Evolutionary conservation across 1,140 invertebrate genomes (phyloP), one percentile per base, ranked within the genome.

Genomic region (Cotesia vestalis): DNA sequence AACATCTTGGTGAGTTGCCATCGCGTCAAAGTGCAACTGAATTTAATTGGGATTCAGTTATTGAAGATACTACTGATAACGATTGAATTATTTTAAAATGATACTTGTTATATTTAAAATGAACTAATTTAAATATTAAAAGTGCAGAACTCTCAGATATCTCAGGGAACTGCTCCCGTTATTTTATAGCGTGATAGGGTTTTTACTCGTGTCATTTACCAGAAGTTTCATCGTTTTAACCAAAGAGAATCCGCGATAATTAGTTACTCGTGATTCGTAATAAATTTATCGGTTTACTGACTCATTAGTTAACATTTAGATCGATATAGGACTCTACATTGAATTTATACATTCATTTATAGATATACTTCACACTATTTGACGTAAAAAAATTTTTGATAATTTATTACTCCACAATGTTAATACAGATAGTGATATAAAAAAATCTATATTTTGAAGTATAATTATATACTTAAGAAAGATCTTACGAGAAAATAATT

Each of bases 41-140:
- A 83, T 95, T 95, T 83, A 94, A 95, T 86, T 95, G 94, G 94
- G 93, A 95, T 84, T 93, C 91, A 84, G 92, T 92, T 76, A 88
- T 93, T 69, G 92, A 94, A 77, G 92, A 94, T 79, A 91, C 90
- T 53, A 89, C 89, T 60, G 85, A 86, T 75, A 83, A 85, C 81
- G 84, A 87, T 75, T 86, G 76, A 79, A 27, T 66, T 27, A 14
- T 52, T 40, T 66, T 36, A 38, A 46, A 46, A 46, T 46, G 5
- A 46, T 11, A 5, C 40, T 12, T 27, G 14, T 14, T 64, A 64
- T 6, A 46, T 64, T 38, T 46, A 46, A 36, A 40, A 46, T 11
- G 12, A 66, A 68, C 61, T 73, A 63, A 73, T 64, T 72, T 35
- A 9, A 46, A 46, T 46, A 70, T 40, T 6, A 14, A 53, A 73